These are phyloP conservation scores for Lasioglossum lativentre DNA, from an alignment of 2,888 invertebrate genomes.

Conservation along the genomic window DNA sequence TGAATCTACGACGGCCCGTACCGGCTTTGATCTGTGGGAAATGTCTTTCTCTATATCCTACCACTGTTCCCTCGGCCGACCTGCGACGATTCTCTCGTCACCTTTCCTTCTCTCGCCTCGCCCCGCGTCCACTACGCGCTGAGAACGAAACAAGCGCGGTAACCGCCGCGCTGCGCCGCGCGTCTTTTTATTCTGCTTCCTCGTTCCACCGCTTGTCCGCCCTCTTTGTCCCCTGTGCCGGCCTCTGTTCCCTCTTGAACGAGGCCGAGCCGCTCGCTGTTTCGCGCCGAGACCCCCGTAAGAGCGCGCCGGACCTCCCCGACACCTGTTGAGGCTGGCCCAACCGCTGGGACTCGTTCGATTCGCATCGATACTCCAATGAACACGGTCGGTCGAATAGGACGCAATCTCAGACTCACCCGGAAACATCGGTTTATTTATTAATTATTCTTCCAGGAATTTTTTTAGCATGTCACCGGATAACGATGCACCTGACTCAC, in stretches of 20 bases:
- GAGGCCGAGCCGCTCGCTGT: neutral
- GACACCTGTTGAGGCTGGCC: neutral
- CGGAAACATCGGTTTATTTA: neutral
- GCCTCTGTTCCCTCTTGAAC: neutral
- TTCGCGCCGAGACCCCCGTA: neutral
- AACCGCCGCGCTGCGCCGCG: slow-evolving; percentile 29
- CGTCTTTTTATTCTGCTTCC: slow-evolving; percentile 76
- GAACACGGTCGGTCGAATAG: no score
- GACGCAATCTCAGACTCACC: no score
- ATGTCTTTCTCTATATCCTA: slow-evolving; percentile 73
- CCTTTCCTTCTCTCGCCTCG: slow-evolving; percentile 26
- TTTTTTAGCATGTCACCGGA: neutral
- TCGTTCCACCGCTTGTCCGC: slow-evolving; percentile 68
- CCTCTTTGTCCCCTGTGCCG: neutral
- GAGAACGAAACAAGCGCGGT: slow-evolving; percentile 77
- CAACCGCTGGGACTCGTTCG: neutral
- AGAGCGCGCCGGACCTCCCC: neutral
- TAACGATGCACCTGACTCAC: neutral
- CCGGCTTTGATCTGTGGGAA: slow-evolving; percentile 81
- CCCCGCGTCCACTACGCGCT: slow-evolving; percentile 72
- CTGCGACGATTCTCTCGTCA: slow-evolving; percentile 40
- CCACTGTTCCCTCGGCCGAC: slow-evolving; percentile 16
- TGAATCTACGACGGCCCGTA: slow-evolving; percentile 49
- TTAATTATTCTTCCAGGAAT: neutral
- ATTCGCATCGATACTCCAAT: neutral